Evolutionary conservation across 2,113 vertebrate species (phyloP), one percentile per base, ranked within the genome.

Genomic region (Dipodomys spectabilis): DNA sequence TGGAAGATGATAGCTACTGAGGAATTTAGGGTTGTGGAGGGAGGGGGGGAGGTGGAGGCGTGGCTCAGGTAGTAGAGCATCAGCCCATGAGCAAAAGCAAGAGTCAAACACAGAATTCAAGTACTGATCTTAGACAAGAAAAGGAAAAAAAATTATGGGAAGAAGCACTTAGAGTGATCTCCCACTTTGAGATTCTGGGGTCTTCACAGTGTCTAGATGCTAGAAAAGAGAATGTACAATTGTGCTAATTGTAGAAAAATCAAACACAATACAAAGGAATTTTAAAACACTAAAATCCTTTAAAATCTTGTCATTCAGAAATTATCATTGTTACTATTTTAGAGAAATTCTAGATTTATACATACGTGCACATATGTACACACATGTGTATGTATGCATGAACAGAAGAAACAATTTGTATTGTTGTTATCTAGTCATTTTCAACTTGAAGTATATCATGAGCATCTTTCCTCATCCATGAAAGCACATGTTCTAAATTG

Each of bases 221-320:
- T 67, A 79, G 67, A 83, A 78, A 72, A 87, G 35, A 82, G 57
- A 44, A 25, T 5, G 32, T 30, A 44, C 25, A 71, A 74, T 39
- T 88, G 57, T 78, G 8, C 7, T 92, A 20, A 82, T 44, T 57
- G n/a, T 25, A 65, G 74, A 89, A 86, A 90, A 92, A 35, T 83
- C 53, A 86, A 88, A 65, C 68, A 89, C 10, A 73, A 64, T 64
- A 27, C n/a, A 88, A 89, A 90, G 44, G 11, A 64, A 74, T 12
- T 44, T 86, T 19, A 82, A 92, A n/a, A 71, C 75, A 92, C 25
- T 20, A 82, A 32, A 83, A 78, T 27, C 27, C n/a, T 86, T 75
- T 62, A 28, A 78, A 32, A 62, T 39, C 39, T 39, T 39, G 6
- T 39, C 39, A 39, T 39, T 57, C n/a, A 44, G 44, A 91, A 93